Conservation (phyloP, 2,797 vertebrate genomes). For the Limosa lapponica region DNA sequence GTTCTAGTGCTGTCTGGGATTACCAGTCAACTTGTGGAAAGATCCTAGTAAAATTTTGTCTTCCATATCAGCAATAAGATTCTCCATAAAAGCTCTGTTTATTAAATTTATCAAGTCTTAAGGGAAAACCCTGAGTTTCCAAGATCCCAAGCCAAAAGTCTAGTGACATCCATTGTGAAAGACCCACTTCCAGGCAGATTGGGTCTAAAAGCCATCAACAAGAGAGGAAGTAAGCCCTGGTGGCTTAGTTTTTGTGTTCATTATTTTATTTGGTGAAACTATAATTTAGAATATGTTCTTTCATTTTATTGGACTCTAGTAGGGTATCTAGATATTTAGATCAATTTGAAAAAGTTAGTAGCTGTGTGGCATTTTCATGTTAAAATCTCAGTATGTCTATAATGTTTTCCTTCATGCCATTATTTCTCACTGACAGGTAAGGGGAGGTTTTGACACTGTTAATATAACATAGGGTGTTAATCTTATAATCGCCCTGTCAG, state of each 20-base stretch:
- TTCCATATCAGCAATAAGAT: background rate
- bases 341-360: background rate
- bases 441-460: constrained; percentile 75
- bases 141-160: background rate
- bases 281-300: background rate
- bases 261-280: background rate
- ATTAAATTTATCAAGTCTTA: background rate
- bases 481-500: constrained; percentile 82
- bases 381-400: constrained; percentile 18
- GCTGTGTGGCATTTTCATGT: background rate
- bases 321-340: background rate
- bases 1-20: background rate
- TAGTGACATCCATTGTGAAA: background rate
- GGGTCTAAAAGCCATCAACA: background rate
- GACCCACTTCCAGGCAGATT: background rate
- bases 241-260: background rate
- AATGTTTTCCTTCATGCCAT: constrained; percentile 50
- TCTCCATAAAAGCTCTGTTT: background rate
- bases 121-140: background rate
- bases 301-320: background rate
- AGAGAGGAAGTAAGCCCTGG: background rate
- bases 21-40: background rate
- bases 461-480: constrained; percentile 77
- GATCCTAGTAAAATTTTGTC: background rate
- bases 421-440: constrained; percentile 77